phyloP scores from a whole-genome alignment of 1,140 invertebrate genomes.

The Ceratina japonica region DNA sequence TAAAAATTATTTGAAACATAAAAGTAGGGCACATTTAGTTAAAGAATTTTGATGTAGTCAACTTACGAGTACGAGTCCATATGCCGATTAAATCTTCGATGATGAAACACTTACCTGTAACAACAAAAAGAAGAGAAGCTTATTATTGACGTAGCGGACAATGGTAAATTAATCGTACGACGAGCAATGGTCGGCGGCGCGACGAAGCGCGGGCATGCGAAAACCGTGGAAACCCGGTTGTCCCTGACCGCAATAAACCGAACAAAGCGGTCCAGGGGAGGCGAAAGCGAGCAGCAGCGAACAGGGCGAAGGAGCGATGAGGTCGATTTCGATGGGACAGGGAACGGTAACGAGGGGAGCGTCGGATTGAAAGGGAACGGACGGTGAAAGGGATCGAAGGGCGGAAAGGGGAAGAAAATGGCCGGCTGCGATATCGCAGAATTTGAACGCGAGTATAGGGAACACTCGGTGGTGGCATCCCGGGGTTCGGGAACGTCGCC shows the following conservation, averaged over 20 bases:
- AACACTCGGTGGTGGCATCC: too few species aligned
- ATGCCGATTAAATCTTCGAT: background rate
- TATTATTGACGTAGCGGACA: background rate
- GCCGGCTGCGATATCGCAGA: conserved; percentile 37
- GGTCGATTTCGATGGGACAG: background rate
- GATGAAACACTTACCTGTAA: conserved; percentile 32
- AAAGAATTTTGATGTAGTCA: too few species aligned
- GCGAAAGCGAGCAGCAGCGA: conserved; percentile 56
- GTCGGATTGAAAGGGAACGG: background rate
- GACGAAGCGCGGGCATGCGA: background rate
- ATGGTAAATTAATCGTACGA: too few species aligned
- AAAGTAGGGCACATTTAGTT: too few species aligned
- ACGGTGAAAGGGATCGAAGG: conserved; percentile 15
- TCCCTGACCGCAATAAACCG: conserved; percentile 48
- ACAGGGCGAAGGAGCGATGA: background rate
- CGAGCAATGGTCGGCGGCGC: background rate
- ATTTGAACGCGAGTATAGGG: background rate
- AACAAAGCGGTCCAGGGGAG: conserved; percentile 48
- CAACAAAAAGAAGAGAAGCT: background rate
- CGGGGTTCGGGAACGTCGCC: background rate
- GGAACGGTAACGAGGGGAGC: background rate
- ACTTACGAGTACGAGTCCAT: background rate
- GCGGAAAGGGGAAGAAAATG: conserved; percentile 22
- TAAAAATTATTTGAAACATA: too few species aligned
- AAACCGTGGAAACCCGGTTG: conserved; percentile 21